Evolutionary conservation across 2,113 vertebrate genomes (phyloP).

Genomic region (Tyrannus savana): DNA sequence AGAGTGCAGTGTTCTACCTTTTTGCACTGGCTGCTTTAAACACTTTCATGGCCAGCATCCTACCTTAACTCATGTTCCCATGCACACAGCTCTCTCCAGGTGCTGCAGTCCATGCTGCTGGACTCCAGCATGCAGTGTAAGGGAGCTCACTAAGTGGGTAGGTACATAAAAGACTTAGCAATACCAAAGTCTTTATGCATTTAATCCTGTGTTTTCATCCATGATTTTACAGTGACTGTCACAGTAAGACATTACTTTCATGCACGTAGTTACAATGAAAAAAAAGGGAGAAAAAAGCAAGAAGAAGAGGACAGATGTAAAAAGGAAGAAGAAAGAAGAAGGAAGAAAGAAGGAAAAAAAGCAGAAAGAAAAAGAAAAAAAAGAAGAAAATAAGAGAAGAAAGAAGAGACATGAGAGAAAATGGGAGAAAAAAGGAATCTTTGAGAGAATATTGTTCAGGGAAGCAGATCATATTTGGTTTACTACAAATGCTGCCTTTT

Average conservation of each 20-base stretch:
- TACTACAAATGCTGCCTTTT: background rate
- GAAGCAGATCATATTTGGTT: background rate
- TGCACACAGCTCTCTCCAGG: background rate
- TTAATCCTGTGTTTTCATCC: background rate
- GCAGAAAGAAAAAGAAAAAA: rapidly evolving
- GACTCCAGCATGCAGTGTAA: background rate
- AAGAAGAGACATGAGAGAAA: no score
- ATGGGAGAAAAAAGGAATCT: background rate
- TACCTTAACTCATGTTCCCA: background rate
- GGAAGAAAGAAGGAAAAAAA: rapidly evolving
- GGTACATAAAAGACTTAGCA: background rate
- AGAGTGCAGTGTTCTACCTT: background rate
- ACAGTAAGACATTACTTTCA: background rate
- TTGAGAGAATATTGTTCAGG: background rate
- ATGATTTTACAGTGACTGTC: background rate
- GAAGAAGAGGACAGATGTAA: no score
- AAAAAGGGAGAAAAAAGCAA: rapidly evolving
- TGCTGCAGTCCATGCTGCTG: background rate
- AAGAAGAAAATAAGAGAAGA: no score
- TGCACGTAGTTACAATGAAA: background rate
- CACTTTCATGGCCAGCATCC: background rate
- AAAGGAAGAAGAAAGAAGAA: background rate
- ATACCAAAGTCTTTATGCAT: background rate
- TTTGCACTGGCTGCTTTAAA: background rate
- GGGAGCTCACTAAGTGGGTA: background rate